These are phyloP conservation scores for Caradrina clavipalpis DNA, from an alignment of 2,888 invertebrate genomes.

Conservation along the genomic window DNA sequence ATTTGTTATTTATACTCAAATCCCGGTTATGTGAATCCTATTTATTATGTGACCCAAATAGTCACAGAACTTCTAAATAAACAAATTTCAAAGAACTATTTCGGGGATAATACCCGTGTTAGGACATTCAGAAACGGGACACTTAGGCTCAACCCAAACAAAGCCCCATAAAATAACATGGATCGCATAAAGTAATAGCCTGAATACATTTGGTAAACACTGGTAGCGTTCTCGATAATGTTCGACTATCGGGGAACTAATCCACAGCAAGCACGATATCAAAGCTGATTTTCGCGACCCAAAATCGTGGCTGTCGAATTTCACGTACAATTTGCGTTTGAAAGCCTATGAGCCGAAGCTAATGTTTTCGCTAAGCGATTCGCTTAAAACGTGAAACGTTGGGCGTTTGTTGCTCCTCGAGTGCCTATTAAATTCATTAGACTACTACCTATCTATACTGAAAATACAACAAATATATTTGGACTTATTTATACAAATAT, in stretches of 20 bases:
- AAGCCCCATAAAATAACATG: conserved; percentile 52
- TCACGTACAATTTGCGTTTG: conserved; percentile 88
- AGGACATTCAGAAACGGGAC: conserved; percentile 38
- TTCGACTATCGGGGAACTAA: conserved; percentile 66
- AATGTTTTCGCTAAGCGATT: conserved; percentile 89
- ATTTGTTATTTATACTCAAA: conserved; percentile 15
- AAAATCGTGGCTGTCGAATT: conserved; percentile 84
- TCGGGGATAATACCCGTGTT: conserved; percentile 35
- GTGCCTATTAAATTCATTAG: conserved; percentile 42
- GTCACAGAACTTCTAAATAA: conserved; percentile 28
- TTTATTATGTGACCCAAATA: conserved; percentile 31
- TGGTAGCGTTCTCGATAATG: conserved; percentile 58
- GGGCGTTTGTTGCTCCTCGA: conserved; percentile 63
- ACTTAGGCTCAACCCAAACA: conserved; percentile 46
- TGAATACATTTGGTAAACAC: conserved; percentile 58
- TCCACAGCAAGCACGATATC: conserved; percentile 73
- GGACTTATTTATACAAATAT: not conserved
- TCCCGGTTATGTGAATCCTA: not conserved
- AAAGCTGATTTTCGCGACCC: conserved; percentile 75
- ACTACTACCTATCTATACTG: conserved; percentile 66
- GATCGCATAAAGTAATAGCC: conserved; percentile 48
- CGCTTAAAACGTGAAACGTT: conserved; percentile 73
- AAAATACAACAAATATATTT: conserved; percentile 46
- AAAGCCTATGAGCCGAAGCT: conserved; percentile 87
- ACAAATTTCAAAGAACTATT: conserved; percentile 35